Percentiles rank a stretch among this genome's conserved stretches.
phyloP scores from a whole-genome alignment of 2,888 invertebrate genomes.

The Drosophila atripex region DNA sequence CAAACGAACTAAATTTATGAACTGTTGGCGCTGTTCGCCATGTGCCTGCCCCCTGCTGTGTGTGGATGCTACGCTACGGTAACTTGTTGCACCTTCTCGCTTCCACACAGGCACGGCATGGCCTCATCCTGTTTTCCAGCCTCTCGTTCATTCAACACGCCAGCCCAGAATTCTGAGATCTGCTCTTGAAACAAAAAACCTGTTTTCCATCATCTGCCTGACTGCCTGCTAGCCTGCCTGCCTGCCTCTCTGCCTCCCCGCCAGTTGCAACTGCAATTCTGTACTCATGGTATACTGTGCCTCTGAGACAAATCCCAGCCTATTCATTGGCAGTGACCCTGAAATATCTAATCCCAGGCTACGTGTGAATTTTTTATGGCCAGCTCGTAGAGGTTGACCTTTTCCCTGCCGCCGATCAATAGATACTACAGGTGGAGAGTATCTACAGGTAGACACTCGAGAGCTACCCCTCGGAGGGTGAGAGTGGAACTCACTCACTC shows the following conservation, averaged over 20 bases:
- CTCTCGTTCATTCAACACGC: constrained; percentile 53
- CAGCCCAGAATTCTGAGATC: constrained; percentile 44
- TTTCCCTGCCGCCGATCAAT: constrained; percentile 48
- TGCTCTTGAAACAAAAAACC: constrained; percentile 60
- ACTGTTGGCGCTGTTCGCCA: constrained; percentile 26
- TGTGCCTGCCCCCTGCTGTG: constrained; percentile 68
- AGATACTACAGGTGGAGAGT: constrained; percentile 28
- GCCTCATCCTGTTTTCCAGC: constrained; percentile 59
- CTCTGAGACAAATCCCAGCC: constrained; percentile 41
- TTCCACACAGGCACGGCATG: constrained; percentile 13
- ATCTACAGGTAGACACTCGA: constrained; percentile 21
- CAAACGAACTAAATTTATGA: constrained; percentile 34
- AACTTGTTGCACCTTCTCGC: constrained; percentile 58
- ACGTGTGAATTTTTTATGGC: constrained; percentile 66
- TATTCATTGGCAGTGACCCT: constrained; percentile 76
- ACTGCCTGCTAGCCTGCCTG: constrained; percentile 10
- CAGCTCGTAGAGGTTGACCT: constrained; percentile 66
- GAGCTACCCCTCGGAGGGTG: background rate
- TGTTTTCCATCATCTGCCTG: constrained; percentile 61
- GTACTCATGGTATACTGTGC: constrained; percentile 5
- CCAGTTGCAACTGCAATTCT: constrained; percentile 43
- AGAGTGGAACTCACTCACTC: constrained; percentile 15
- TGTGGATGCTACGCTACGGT: constrained; percentile 51
- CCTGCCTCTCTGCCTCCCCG: constrained; percentile 35
- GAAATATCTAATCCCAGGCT: constrained; percentile 58